A percentile compares a stretch with the other conserved stretches of the same genome.
Evolutionary conservation across 2,797 vertebrate species (phyloP).

Genomic region (Hirundo rustica): DNA sequence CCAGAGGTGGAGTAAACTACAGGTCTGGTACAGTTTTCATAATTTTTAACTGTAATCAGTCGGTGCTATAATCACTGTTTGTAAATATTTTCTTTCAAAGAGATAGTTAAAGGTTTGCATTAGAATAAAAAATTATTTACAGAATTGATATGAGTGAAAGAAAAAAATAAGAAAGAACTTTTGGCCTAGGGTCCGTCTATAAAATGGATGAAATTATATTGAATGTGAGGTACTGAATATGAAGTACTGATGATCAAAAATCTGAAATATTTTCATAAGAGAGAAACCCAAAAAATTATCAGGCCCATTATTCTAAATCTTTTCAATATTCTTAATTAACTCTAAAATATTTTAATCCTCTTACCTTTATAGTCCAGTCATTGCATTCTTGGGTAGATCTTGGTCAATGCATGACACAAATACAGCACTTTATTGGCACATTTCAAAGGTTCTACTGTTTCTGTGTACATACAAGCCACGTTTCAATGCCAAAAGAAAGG

Average conservation of each 20-base stretch:
- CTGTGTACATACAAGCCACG: rapidly evolving
- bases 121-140: background rate
- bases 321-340: background rate
- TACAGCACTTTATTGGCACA: background rate
- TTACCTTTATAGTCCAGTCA: background rate
- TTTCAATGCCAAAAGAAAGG: background rate
- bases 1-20: background rate
- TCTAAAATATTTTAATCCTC: background rate
- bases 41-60: background rate
- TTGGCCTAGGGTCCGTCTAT: background rate
- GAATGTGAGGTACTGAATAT: background rate
- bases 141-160: background rate
- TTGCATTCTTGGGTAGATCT: background rate
- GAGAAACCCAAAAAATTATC: background rate
- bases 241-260: background rate
- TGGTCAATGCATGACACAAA: background rate
- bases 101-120: background rate
- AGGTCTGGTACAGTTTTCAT: background rate
- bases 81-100: background rate
- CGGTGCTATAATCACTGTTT: background rate
- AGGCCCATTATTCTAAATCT: background rate
- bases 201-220: background rate
- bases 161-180: background rate
- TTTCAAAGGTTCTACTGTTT: background rate
- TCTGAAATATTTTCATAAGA: background rate